Conservation (phyloP, 2,888 invertebrate species). For the Bellardia bayeri region DNA sequence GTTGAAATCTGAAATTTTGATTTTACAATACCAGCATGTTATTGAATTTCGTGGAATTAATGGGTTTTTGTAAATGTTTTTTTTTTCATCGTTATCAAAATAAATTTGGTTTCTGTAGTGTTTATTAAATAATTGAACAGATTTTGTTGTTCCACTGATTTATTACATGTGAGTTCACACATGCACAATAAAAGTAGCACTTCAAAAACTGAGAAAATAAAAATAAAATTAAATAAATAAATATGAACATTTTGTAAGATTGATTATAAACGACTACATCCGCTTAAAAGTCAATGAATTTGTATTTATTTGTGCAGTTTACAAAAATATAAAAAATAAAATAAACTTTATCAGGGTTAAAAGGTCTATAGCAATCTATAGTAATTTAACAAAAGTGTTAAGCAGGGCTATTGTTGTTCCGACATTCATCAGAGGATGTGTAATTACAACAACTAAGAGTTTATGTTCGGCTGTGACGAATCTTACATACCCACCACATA, state of each 20-base stretch:
- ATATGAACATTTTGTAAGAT: slow-evolving; percentile 1
- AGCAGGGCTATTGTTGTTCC: no score
- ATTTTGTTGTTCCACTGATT: slow-evolving; percentile 27
- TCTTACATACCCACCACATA: no score
- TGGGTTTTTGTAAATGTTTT: not conserved
- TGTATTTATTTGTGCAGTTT: not conserved
- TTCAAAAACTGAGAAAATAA: not conserved
- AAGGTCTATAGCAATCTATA: not conserved
- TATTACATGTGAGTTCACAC: slow-evolving; percentile 56
- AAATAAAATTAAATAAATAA: not conserved
- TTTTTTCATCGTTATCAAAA: not conserved
- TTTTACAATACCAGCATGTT: not conserved
- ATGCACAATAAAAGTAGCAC: slow-evolving; percentile 35
- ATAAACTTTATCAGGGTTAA: not conserved
- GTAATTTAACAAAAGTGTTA: not conserved
- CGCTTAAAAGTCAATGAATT: not conserved
- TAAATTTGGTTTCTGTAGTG: slow-evolving; percentile 29
- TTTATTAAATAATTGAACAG: slow-evolving; percentile 43
- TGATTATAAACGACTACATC: slow-evolving; percentile 28
- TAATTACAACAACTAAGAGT: no score
- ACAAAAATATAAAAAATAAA: not conserved
- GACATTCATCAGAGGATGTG: no score
- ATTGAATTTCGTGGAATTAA: not conserved
- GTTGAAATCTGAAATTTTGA: slow-evolving; percentile 42
- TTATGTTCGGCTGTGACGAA: no score